Evolutionary conservation across 2,888 invertebrate genomes (phyloP), one percentile per base, ranked within the genome.

Genomic region (Saturnia japonica): DNA sequence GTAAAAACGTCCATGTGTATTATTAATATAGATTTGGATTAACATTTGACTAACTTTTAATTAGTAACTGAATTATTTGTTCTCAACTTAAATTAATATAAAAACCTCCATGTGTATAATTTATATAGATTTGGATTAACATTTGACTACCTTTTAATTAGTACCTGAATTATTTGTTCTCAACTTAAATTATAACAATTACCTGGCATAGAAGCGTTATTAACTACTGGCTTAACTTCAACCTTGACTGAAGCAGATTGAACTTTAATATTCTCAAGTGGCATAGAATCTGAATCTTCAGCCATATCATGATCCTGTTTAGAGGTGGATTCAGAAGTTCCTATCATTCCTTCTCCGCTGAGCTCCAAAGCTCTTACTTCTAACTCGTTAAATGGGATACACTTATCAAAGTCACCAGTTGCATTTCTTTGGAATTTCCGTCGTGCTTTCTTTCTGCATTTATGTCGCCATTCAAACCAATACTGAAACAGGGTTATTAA

Each of bases 381-480:
- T 68, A 91, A 77, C 72, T 92, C 91, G 80, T 88, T 89, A 1
- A 93, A 80, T 47, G 90, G 89, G 4, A 86, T 78, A 78, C 86
- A 87, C 82, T 88, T 85, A 68, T 82, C 88, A 22, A 85, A 74
- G 8, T 83, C 82, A 34, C 82, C 79, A 67, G 85, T 80, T 0
- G 88, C 74, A 0, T 77, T 79, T 8, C 85, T 80, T 70, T 85
- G 84, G 47, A 81, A 83, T 75, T 88, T 85, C 70, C 83, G 80
- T 22, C 80, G 85, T 69, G 89, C 90, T 83, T 91, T 92, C 81
- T 87, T 92, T 77, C 89, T 89, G 74, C 90, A 90, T 74, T 90
- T 92, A 74, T 91, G 90, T 68, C 91, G 81, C 91, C 91, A 92
- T 80, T 91, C 91, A 82, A 90, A 89, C 91, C 92, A 92, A 74